phyloP scores from a whole-genome alignment of 2,113 vertebrate genomes.

The Tenrec ecaudatus region DNA sequence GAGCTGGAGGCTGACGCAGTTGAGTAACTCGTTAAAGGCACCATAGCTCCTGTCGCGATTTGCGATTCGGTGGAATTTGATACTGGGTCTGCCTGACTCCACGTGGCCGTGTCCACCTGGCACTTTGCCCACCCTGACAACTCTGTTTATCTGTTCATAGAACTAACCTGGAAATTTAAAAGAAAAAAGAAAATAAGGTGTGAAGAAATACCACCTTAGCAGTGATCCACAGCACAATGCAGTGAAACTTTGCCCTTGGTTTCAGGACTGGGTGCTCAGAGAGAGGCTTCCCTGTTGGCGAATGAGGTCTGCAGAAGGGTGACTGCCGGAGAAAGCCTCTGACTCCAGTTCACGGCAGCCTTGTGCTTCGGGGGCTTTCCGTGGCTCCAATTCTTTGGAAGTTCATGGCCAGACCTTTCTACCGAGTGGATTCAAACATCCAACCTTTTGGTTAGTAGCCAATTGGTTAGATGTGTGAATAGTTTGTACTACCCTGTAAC shows the following conservation, averaged over 20 bases:
- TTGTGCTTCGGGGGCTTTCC: not conserved
- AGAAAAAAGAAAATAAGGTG: not conserved
- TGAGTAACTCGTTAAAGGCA: not conserved
- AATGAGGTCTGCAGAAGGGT: not conserved
- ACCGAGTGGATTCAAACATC: not conserved
- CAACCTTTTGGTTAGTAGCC: not conserved
- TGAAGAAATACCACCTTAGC: not conserved
- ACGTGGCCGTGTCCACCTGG: not conserved
- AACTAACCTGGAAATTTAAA: not conserved
- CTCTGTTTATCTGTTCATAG: not conserved
- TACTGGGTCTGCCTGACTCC: not conserved
- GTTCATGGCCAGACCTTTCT: not conserved
- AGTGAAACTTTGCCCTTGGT: not conserved
- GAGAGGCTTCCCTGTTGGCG: not conserved
- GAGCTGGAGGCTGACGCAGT: not conserved
- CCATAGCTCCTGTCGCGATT: not conserved
- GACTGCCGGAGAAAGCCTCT: not conserved
- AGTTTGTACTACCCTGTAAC: not conserved
- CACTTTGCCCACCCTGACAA: not conserved
- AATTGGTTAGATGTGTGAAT: not conserved
- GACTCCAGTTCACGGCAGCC: not conserved
- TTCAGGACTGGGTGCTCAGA: not conserved
- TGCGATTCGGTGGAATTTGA: not conserved
- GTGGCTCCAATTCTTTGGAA: not conserved
- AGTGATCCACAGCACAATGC: not conserved